Evolutionary conservation across 2,888 invertebrate genomes (phyloP), one percentile per base, ranked within the genome.

Genomic region (Torymus auratus): DNA sequence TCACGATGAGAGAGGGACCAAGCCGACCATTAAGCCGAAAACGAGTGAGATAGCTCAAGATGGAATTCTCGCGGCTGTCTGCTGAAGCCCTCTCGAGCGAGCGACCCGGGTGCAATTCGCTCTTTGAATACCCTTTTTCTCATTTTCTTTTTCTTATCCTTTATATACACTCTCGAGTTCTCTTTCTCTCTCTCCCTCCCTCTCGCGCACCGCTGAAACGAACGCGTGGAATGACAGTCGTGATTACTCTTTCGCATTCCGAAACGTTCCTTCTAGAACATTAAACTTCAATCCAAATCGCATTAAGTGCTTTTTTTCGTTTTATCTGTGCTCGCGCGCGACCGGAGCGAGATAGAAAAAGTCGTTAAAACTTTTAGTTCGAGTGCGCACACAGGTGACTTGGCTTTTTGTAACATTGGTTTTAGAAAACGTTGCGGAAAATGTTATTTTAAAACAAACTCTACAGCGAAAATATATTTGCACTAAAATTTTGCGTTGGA

Each of bases 201-300:
- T 61, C 56, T 23, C 41, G 62, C 68, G 60, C 28, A 58, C 10
- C 69, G 55, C 64, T 77, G 68, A 73, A 69, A 73, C 64, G 84
- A 82, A 86, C 71, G 41, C 41, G 7, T 10, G 84, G 81, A 87
- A 87, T 83, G 84, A 84, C 85, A 65, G 83, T 75, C 84, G 81
- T 84, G 82, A 85, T 86, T 84, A 84, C 85, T 84, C 85, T 85
- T 87, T 86, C 86, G 82, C 86, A 86, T 87, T 87, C 86, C 85
- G 76, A 80, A 82, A 86, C 84, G 84, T 84, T 86, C 82, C 80
- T 83, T 78, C 82, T 78, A 50, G 60, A 52, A 80, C 76, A 75
- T 83, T 78, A 82, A 82, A 70, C 80, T 83, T 76, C 75, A 76
- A 79, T 82, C 76, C 82, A 73, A 79, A 79, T 77, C 76, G 41